These are phyloP conservation scores for Asbolus verrucosus DNA, from an alignment of 1,140 invertebrate species.

Conservation along the genomic window DNA sequence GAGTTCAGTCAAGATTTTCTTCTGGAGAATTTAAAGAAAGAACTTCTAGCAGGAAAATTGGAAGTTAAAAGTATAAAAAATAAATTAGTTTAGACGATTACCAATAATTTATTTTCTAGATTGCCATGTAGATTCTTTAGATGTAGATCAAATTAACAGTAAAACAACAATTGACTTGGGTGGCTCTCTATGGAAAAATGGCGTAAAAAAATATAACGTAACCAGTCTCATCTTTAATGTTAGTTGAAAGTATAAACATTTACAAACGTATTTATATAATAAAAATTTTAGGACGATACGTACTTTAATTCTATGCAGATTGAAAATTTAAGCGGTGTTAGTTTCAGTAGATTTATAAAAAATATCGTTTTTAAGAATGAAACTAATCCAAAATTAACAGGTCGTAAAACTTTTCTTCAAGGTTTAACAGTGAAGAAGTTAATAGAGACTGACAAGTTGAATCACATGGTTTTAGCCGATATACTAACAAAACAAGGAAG, in stretches of 20 bases:
- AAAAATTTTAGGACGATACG: conserved; percentile 50
- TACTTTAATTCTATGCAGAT: conserved; percentile 55
- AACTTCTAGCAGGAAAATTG: conserved; percentile 44
- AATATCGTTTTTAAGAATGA: conserved; percentile 60
- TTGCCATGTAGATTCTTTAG: conserved; percentile 43
- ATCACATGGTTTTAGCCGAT: conserved; percentile 56
- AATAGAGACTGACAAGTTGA: conserved; percentile 59
- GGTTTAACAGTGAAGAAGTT: conserved; percentile 57
- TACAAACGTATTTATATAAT: not conserved
- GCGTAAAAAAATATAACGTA: conserved; percentile 2
- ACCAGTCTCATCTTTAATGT: conserved; percentile 1
- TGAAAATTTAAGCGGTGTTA: conserved; percentile 52
- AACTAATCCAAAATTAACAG: conserved; percentile 49
- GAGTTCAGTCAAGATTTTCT: conserved; percentile 43
- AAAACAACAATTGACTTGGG: conserved; percentile 16
- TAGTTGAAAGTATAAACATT: not conserved
- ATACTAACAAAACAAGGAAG: conserved; percentile 57
- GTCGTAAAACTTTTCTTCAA: conserved; percentile 53
- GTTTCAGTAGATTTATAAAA: conserved; percentile 53
- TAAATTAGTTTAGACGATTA: conserved; percentile 28
- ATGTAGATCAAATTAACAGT: conserved; percentile 52
- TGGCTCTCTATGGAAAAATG: conserved; percentile 3
- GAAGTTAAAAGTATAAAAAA: conserved; percentile 54
- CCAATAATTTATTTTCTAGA: conserved; percentile 48
- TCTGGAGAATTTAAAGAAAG: conserved; percentile 44